A percentile compares a stretch with the other conserved stretches of the same genome.
Conservation (phyloP, 2,797 vertebrate genomes). For the Manis crassicaudata region DNA sequence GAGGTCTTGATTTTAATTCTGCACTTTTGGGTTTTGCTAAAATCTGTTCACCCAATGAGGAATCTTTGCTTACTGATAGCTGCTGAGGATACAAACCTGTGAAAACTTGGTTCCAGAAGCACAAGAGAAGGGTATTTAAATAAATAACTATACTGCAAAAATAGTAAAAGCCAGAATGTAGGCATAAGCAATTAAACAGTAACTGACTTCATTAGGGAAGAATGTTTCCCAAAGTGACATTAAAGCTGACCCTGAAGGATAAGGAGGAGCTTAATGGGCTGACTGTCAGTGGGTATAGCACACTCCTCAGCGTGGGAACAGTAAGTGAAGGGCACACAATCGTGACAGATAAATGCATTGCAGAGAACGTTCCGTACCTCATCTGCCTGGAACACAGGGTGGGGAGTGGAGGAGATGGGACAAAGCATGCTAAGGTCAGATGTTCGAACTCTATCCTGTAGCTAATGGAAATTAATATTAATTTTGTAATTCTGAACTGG, state of each 20-base stretch:
- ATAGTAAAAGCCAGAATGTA: not conserved
- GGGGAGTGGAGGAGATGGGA: not conserved
- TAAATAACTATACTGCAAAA: not conserved
- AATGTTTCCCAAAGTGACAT: not conserved
- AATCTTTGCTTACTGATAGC: slow-evolving; percentile 29
- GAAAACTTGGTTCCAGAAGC: not conserved
- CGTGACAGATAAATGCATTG: slow-evolving; percentile 25
- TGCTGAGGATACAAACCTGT: not conserved
- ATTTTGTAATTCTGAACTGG: slow-evolving; percentile 38
- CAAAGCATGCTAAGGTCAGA: slow-evolving; percentile 4
- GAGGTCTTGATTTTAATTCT: slow-evolving; percentile 32
- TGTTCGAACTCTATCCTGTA: not conserved
- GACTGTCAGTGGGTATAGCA: not conserved
- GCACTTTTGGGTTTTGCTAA: not conserved
- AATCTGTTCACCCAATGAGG: not conserved
- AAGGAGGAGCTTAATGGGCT: not conserved
- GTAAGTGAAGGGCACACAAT: not conserved
- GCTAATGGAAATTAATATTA: slow-evolving; percentile 32
- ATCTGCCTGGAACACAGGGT: not conserved
- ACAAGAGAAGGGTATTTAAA: not conserved
- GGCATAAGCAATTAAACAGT: slow-evolving; percentile 17
- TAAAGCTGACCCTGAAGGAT: not conserved
- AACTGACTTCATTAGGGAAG: not conserved
- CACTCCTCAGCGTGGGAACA: not conserved
- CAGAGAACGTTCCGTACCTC: slow-evolving; percentile 10